These are phyloP conservation scores for Eudemis profundana DNA, from an alignment of 2,888 invertebrate genomes.

Conservation along the genomic window DNA sequence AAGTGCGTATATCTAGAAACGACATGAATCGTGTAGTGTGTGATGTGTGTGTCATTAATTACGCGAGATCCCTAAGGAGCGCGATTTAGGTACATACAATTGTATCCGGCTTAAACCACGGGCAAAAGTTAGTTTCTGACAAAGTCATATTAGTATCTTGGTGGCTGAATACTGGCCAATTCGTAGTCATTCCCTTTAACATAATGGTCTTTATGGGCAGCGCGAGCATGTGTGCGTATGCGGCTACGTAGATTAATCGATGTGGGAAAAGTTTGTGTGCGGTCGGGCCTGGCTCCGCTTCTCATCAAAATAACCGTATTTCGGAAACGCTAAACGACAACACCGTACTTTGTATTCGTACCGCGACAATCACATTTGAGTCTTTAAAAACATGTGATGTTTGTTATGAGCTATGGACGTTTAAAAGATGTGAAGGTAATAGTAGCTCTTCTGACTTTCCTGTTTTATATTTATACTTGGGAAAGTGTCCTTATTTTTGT, in stretches of 20 bases:
- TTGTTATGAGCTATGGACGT: background rate
- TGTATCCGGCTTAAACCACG: too few species aligned
- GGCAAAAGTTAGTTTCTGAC: background rate
- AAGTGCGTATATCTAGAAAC: too few species aligned
- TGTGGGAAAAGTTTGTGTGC: slow-evolving; percentile 33
- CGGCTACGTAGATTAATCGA: slow-evolving; percentile 37
- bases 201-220: slow-evolving; percentile 27
- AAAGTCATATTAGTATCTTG: slow-evolving; percentile 6
- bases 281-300: slow-evolving; percentile 10
- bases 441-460: background rate
- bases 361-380: background rate
- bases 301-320: slow-evolving; percentile 30
- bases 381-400: background rate
- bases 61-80: too few species aligned
- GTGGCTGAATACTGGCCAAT: background rate
- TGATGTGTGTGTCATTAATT: too few species aligned
- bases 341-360: slow-evolving; percentile 1
- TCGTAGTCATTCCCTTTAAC: slow-evolving; percentile 6
- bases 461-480: too few species aligned
- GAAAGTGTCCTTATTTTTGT: too few species aligned
- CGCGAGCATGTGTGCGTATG: slow-evolving; percentile 2
- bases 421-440: background rate
- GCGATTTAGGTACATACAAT: too few species aligned
- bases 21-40: too few species aligned
- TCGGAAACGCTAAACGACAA: slow-evolving; percentile 23